Evolutionary conservation across 2,888 invertebrate species (phyloP), one percentile per base, ranked within the genome.

Genomic region (Oscheius sp.): DNA sequence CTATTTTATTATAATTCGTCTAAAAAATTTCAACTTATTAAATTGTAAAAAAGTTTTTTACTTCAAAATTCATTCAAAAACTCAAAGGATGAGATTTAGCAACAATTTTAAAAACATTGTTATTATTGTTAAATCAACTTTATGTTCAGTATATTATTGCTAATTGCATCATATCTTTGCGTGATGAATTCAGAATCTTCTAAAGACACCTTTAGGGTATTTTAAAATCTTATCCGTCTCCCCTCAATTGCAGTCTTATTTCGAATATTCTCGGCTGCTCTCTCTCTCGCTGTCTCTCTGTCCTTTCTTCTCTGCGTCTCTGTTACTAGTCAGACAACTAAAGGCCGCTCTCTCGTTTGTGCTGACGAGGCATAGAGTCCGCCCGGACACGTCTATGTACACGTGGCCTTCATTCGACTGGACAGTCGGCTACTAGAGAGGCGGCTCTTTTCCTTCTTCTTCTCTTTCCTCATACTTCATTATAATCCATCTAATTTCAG

Each of bases 351-450:
- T 22, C 24, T n/a, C 36, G 20, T 33, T 56, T 65, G 44, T 65
- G 65, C 65, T 65, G 65, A 67, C 57, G 67, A 57, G 24, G 57
- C 57, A 66, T 45, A 33, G 57, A 24, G 57, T 17, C 50, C 36
- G 64, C 57, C 38, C 28, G 36, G 45, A 59, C 67, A 57, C 67
- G 67, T 59, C 57, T 67, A 36, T 67, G 67, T 57, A 67, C 59
- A 67, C 67, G 67, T 67, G 67, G 45, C 67, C 65, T 49, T 67
- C 67, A 67, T 45, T 67, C 57, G 57, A n/a, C n/a, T n/a, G n/a
- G n/a, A n/a, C n/a, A n/a, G n/a, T n/a, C n/a, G n/a, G n/a, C n/a
- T n/a, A n/a, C n/a, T n/a, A n/a, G n/a, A n/a, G n/a, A n/a, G n/a
- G n/a, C n/a, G n/a, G n/a, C 59, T 61, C 49, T 22, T n/a, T 47